These are phyloP conservation scores for Aethina tumida DNA, from an alignment of 1,140 invertebrate species.

Conservation along the genomic window DNA sequence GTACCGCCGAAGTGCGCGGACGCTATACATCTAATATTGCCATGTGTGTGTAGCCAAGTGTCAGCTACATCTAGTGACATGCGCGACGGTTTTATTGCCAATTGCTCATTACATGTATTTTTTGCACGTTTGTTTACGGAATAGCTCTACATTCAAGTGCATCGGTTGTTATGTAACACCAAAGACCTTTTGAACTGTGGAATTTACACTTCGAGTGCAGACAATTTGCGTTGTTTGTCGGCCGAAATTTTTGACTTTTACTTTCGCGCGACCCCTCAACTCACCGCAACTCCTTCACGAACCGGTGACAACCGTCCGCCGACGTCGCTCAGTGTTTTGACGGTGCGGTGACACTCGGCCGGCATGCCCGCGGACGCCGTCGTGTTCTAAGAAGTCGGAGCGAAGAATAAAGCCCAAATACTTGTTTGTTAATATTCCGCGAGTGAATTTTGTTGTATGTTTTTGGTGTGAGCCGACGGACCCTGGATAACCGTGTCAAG, in stretches of 20 bases:
- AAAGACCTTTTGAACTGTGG: conserved; percentile 2
- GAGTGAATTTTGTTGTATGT: conserved; percentile 5
- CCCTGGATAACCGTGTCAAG: conserved; percentile 8
- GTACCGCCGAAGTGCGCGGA: conserved; percentile 23
- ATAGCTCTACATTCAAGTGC: conserved; percentile 10
- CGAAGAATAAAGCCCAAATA: no score
- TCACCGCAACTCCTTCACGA: no score
- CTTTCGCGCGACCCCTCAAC: no score
- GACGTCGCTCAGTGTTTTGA: no score
- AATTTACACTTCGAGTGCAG: conserved; percentile 2
- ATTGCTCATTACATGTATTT: conserved; percentile 12
- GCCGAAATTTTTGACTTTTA: no score
- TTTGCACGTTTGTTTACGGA: conserved; percentile 16
- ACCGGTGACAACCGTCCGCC: no score
- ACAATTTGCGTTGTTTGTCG: no score
- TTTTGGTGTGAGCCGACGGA: conserved; percentile 9
- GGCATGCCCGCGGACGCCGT: neutral
- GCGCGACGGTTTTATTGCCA: conserved; percentile 14
- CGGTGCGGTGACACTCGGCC: conserved; percentile 3
- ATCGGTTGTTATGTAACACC: conserved; percentile 9
- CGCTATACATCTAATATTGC: conserved; percentile 9
- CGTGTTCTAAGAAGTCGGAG: neutral
- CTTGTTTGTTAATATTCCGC: no score
- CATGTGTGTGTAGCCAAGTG: conserved; percentile 10
- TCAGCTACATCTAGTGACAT: conserved; percentile 14